Evolutionary conservation across 1,140 invertebrate genomes (phyloP), one percentile per base, ranked within the genome.

Genomic region (Penaeus japonicus): DNA sequence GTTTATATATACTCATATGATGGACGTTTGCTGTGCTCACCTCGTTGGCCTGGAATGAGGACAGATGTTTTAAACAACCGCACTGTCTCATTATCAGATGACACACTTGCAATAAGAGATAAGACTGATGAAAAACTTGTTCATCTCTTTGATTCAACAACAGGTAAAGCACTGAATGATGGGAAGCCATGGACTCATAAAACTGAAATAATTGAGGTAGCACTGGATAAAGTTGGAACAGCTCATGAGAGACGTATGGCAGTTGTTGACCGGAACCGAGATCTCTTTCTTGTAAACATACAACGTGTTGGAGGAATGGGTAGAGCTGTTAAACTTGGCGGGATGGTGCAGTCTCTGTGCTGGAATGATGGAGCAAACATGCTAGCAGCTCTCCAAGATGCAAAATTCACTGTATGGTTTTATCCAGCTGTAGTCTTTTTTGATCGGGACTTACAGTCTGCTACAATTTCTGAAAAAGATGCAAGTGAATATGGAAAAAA

Each of bases 1-100:
- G 92, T 98, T 2, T 95, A 95, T 88, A 93, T 98, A 12, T 97
- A 97, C 92, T 97, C 95, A 88, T 99, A 98, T 92, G 97, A 98
- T 93, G 97, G 97, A 0, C 94, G 97, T 84, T 92, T 97, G 73
- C 92, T 96, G 1, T 95, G 95, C 53, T 95, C 94, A 91, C 96
- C 96, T n/a, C 95, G 95, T 91, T 97, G 96, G 95, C 94, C 95
- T 24, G 95, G 96, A 53, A 95, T 96, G 92, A 93, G 94, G 83
- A 94, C 95, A 32, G 96, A 96, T 89, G 93, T 94, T 30, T 92
- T 96, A 22, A 95, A 95, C 91, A 90, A 93, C 24, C 92, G 93
- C 30, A 95, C 95, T 30, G 94, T 96, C 18, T 95, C 95, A 5
- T 92, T 99, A n/a, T 96, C 96, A 73, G 94, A 95, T 84, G 97